Percentiles rank a stretch among this genome's conserved stretches.
phyloP scores from a whole-genome alignment of 2,113 vertebrate species.

The Vidua chalybeata region DNA sequence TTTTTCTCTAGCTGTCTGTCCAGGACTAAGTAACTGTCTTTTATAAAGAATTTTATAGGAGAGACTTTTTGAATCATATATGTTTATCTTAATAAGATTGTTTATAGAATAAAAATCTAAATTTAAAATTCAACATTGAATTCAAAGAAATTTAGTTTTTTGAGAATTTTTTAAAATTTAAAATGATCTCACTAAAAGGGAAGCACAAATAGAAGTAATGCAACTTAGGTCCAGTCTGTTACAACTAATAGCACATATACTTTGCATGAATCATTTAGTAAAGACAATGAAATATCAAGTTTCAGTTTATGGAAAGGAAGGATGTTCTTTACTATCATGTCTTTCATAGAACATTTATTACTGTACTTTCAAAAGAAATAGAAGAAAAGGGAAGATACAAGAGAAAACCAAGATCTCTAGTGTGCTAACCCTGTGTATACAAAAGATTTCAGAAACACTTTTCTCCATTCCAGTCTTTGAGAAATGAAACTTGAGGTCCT shows the following conservation, averaged over 20 bases:
- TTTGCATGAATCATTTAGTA: neutral
- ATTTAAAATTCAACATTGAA: neutral
- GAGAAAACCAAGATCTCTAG: neutral
- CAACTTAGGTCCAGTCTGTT: neutral
- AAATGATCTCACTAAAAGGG: neutral
- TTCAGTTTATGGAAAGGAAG: neutral
- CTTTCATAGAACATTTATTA: neutral
- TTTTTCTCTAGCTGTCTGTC: neutral
- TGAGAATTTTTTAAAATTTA: neutral
- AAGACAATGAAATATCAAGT: neutral
- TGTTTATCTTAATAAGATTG: neutral
- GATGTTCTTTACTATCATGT: neutral
- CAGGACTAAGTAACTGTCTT: neutral
- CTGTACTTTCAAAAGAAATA: neutral
- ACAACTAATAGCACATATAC: neutral
- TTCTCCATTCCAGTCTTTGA: conserved; percentile 19
- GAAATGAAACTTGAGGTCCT: conserved; percentile 50
- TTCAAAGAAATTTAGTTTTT: neutral
- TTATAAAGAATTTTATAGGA: neutral
- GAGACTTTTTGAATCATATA: neutral
- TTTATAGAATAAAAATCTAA: neutral
- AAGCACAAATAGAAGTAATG: neutral
- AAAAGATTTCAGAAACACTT: neutral
- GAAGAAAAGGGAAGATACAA: neutral
- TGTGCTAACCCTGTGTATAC: neutral